Conservation (phyloP, 2,113 vertebrate genomes). For the Siniperca knerii region DNA sequence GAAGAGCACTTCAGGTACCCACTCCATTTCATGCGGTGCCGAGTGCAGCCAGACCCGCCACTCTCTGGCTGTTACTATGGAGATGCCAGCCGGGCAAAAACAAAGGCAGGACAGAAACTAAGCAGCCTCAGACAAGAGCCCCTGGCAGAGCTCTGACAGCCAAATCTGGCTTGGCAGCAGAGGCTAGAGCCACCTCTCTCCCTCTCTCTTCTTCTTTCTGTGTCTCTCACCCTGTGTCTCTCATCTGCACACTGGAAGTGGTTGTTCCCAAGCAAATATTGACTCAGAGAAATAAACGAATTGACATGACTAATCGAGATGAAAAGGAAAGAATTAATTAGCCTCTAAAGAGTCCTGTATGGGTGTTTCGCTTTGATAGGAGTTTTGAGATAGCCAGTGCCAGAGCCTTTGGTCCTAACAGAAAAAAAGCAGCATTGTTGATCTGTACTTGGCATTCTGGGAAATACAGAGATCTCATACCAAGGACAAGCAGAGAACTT, state of each 20-base stretch:
- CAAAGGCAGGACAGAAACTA: constrained; percentile 71
- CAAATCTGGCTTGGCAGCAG: constrained; percentile 63
- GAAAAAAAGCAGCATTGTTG: constrained; percentile 2
- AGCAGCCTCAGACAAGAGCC: constrained; percentile 68
- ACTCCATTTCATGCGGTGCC: constrained; percentile 38
- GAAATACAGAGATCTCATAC: constrained; percentile 1
- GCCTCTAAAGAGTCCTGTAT: constrained; percentile 16
- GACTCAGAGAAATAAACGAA: constrained; percentile 54
- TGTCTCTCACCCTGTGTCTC: not conserved
- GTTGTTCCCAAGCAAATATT: constrained; percentile 55
- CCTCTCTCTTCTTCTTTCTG: not conserved
- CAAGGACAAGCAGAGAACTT: constrained; percentile 21
- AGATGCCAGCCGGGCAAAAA: constrained; percentile 70
- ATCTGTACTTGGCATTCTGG: constrained; percentile 20
- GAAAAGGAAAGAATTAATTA: constrained; percentile 24
- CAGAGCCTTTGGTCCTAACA: not conserved
- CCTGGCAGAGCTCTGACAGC: constrained; percentile 59
- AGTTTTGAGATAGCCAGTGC: not conserved
- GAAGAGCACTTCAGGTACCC: constrained; percentile 31
- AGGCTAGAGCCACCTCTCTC: constrained; percentile 9
- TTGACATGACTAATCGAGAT: constrained; percentile 10
- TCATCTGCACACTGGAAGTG: constrained; percentile 27
- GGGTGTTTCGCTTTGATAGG: constrained; percentile 12
- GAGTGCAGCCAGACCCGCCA: constrained; percentile 53
- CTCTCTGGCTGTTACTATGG: constrained; percentile 80